These are phyloP conservation scores for Eupithecia abbreviata DNA, from an alignment of 2,888 invertebrate genomes.

Conservation along the genomic window DNA sequence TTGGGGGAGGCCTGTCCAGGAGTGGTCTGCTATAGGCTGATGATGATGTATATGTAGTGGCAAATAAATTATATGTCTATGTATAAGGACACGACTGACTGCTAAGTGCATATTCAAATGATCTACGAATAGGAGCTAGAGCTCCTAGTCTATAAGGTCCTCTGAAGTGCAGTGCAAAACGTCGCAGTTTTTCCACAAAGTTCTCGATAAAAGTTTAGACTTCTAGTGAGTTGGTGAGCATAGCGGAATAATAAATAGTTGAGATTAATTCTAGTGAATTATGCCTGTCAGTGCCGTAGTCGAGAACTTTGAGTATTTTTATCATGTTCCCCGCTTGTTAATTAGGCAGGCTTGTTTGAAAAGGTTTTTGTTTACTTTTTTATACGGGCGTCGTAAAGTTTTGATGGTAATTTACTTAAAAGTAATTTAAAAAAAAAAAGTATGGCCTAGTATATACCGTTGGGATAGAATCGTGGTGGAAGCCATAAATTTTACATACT, in stretches of 20 bases:
- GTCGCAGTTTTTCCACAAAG: constrained; percentile 48
- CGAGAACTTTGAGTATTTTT: constrained; percentile 18
- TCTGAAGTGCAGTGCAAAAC: constrained; percentile 44
- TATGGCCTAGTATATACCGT: too few species aligned
- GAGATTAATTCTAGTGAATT: constrained; percentile 48
- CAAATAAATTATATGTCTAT: too few species aligned
- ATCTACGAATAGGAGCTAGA: not conserved
- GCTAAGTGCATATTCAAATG: not conserved
- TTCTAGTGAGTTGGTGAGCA: constrained; percentile 45
- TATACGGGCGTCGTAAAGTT: not conserved
- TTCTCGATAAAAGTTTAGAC: constrained; percentile 50
- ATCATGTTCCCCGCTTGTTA: constrained; percentile 15
- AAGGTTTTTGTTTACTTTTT: constrained; percentile 1
- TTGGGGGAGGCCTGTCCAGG: too few species aligned
- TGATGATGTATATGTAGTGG: too few species aligned
- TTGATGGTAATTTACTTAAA: not conserved
- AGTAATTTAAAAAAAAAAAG: too few species aligned
- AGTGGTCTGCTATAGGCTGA: too few species aligned
- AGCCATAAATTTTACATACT: too few species aligned
- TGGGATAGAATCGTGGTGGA: too few species aligned
- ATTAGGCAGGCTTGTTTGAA: constrained; percentile 12
- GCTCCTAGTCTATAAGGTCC: constrained; percentile 35
- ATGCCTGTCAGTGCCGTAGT: constrained; percentile 39
- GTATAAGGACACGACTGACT: not conserved
- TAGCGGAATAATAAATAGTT: constrained; percentile 61